These are phyloP conservation scores for Pseudoips prasinana DNA, from an alignment of 2,888 invertebrate genomes.

Conservation along the genomic window DNA sequence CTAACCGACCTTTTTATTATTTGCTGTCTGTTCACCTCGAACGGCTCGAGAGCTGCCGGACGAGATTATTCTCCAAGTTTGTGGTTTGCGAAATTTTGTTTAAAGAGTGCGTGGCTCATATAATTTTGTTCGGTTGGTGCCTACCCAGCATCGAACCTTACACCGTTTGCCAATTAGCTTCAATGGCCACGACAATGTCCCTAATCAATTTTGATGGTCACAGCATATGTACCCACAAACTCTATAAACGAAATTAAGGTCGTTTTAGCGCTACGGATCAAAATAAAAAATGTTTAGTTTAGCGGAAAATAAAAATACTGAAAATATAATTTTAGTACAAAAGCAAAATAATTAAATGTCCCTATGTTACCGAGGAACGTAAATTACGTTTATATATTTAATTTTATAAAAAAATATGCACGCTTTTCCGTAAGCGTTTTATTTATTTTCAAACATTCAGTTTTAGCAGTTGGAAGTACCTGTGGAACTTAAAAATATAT, in stretches of 20 bases:
- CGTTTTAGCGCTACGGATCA: constrained; percentile 7
- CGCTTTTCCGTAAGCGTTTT: neutral
- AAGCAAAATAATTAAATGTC: constrained; percentile 2
- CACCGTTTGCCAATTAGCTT: constrained; percentile 69
- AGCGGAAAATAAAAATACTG: constrained; percentile 3
- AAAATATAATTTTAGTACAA: constrained; percentile 1
- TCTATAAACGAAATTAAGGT: constrained; percentile 17
- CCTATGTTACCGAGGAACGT: no score
- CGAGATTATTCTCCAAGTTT: constrained; percentile 11
- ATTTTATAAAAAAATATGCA: neutral
- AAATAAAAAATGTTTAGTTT: constrained; percentile 9
- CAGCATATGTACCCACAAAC: constrained; percentile 25
- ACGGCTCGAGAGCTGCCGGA: constrained; percentile 1
- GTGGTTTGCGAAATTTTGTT: constrained; percentile 19
- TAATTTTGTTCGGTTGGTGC: constrained; percentile 29
- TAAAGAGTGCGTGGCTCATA: constrained; percentile 34
- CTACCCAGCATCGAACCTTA: constrained; percentile 49
- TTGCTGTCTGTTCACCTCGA: neutral
- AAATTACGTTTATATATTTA: no score
- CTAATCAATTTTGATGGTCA: constrained; percentile 51
- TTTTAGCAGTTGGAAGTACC: constrained; percentile 16
- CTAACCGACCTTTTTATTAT: no score
- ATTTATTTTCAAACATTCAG: constrained; percentile 1
- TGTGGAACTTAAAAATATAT: constrained; percentile 20
- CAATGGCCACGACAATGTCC: constrained; percentile 67